Base-by-base conservation (phyloP, 1,140 invertebrate genomes). In the Arctopsyche grandis region DNA sequence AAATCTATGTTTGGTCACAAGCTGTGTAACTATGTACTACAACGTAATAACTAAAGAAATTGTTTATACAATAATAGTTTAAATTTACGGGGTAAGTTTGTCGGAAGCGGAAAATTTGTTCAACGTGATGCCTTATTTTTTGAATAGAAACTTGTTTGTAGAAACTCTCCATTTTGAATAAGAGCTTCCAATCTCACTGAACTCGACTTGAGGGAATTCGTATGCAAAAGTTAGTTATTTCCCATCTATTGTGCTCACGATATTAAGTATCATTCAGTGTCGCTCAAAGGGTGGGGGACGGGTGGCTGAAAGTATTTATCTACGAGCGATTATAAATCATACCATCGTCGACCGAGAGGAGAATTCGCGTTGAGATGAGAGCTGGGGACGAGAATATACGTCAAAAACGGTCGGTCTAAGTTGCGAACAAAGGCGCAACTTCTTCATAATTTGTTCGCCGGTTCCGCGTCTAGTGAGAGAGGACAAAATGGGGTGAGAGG, bases 381-480 rank as follows among this genome's bases (percentile, higher is more conserved):
- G 29, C 3, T 38, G 29, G 29, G 52, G 52, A 21, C 10, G 52
- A 21, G 5, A 21, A 58, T n/a, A 21, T n/a, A 21, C 14, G n/a
- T 58, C 63, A 66, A 66, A 66, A 24, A 66, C 24, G 16, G 63
- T 66, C 16, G 24, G 16, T 5, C 63, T 19, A 26, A 66, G 63
- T 38, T 38, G 29, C 29, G 29, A 38, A 38, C 29, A 38, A 24
- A 66, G 63, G 10, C 5, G n/a, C 63, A 66, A 66, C n/a, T 66
- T 66, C 63, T 66, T 66, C 63, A 66, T 66, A 66, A 66, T 66
- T 66, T 66, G 63, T 66, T 66, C 24, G 16, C 16, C 12, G 63
- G 24, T 22, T 16, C 5, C 52, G 52, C 52, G 63, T 26, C n/a
- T 21, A 14, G 22, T 16, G 5, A 16, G 63, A 10, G 52, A 4